Percentiles rank a stretch among this genome's conserved stretches.
These are phyloP conservation scores for Torymus tubicola DNA, from an alignment of 2,888 invertebrate species.

Conservation along the genomic window DNA sequence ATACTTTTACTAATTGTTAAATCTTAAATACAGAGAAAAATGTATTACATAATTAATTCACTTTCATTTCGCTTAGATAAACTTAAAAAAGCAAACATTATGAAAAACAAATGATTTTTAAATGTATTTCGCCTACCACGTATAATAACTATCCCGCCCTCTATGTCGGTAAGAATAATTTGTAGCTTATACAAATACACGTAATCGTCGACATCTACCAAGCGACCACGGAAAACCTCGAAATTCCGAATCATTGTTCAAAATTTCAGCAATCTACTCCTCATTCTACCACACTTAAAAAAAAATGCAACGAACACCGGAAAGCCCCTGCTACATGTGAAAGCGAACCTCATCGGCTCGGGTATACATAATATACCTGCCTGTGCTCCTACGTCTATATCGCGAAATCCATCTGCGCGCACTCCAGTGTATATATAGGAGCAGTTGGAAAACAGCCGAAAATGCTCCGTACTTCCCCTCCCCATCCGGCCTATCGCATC, in stretches of 20 bases:
- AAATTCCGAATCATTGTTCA: neutral
- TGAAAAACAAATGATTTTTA: too few species aligned
- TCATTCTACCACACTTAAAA: constrained; percentile 1
- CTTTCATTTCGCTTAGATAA: too few species aligned
- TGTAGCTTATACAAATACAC: too few species aligned
- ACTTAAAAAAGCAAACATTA: too few species aligned
- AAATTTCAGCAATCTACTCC: constrained; percentile 5
- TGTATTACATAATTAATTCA: too few species aligned
- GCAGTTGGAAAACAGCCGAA: constrained; percentile 39
- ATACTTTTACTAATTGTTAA: too few species aligned
- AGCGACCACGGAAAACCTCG: neutral
- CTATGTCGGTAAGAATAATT: too few species aligned
- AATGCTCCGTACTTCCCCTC: constrained; percentile 1
- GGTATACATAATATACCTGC: too few species aligned
- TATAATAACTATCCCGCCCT: too few species aligned
- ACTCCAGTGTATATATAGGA: constrained; percentile 14
- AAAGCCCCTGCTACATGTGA: neutral
- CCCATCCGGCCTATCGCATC: constrained; percentile 15
- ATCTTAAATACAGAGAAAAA: too few species aligned
- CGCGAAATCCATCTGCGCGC: constrained; percentile 47
- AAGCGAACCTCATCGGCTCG: neutral
- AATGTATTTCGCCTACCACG: too few species aligned
- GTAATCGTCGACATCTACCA: neutral
- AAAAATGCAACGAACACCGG: neutral
- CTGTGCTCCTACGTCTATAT: constrained; percentile 8